Conservation (phyloP, 2,888 invertebrate species). For the Coleophora flavipennella region DNA sequence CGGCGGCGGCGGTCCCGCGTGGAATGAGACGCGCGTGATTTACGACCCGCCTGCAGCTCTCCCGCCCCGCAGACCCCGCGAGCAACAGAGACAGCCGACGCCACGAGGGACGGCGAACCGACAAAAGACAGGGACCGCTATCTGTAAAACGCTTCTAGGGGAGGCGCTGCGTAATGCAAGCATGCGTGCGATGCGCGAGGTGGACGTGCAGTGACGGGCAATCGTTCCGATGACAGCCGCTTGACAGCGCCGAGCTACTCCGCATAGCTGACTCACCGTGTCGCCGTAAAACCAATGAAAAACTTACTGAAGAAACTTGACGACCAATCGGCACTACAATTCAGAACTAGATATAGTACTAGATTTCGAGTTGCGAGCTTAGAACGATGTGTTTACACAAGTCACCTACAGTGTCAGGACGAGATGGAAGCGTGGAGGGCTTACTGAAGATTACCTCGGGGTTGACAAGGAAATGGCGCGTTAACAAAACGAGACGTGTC, state of each 20-base stretch:
- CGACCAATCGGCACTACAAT: constrained; percentile 25
- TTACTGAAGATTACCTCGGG: constrained; percentile 53
- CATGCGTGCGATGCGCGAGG: constrained; percentile 71
- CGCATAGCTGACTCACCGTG: constrained; percentile 54
- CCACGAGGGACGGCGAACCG: constrained; percentile 14
- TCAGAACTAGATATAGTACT: constrained; percentile 39
- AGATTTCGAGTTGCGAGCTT: constrained; percentile 22
- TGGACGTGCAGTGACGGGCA: constrained; percentile 69
- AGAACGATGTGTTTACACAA: constrained; percentile 24
- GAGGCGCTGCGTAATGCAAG: constrained; percentile 72
- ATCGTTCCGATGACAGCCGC: constrained; percentile 65
- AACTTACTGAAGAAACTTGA: constrained; percentile 27
- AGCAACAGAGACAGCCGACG: constrained; percentile 40
- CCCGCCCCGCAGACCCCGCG: constrained; percentile 58
- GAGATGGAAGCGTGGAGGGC: constrained; percentile 37
- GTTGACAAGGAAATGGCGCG: constrained; percentile 62
- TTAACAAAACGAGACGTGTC: constrained; percentile 63
- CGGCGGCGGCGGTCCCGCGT: constrained; percentile 69
- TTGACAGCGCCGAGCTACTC: constrained; percentile 53
- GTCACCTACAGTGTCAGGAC: constrained; percentile 18
- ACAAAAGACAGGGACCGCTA: constrained; percentile 45
- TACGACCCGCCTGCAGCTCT: constrained; percentile 73
- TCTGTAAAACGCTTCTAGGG: constrained; percentile 52
- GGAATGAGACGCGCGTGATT: constrained; percentile 73
- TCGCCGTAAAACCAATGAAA: constrained; percentile 43